These are phyloP conservation scores for Triplophysa bombifrons DNA, from an alignment of 2,797 vertebrate genomes.

Conservation along the genomic window DNA sequence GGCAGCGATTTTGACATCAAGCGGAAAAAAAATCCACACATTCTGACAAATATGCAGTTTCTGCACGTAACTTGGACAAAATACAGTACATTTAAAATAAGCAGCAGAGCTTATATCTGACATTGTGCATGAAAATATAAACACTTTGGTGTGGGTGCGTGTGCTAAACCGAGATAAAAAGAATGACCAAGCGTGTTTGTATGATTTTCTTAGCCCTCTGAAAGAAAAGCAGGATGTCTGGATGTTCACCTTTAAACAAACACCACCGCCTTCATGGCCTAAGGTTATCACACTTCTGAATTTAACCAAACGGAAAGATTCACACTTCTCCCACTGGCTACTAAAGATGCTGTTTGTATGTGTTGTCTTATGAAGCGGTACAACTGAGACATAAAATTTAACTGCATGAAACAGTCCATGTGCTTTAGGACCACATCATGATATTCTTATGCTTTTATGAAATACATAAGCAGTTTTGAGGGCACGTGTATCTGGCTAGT, in stretches of 20 bases:
- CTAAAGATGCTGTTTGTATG: background rate
- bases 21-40: background rate
- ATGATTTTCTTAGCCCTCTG: conserved; percentile 7
- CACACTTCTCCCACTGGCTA: background rate
- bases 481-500: background rate
- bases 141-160: background rate
- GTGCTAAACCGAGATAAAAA: conserved; percentile 36
- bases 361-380: background rate
- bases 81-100: background rate
- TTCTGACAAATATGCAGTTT: background rate
- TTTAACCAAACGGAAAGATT: conserved; percentile 13
- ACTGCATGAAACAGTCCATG: no score
- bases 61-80: background rate
- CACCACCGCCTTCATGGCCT: conserved; percentile 12
- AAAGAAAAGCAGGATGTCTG: conserved; percentile 33
- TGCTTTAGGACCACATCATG: no score
- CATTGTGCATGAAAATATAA: background rate
- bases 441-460: no score
- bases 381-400: background rate
- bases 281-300: conserved; percentile 22
- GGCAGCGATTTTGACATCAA: background rate
- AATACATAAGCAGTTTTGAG: no score
- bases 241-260: conserved; percentile 31
- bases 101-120: background rate
- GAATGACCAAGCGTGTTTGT: conserved; percentile 17